Percentiles rank a stretch among this genome's conserved stretches.
These are phyloP conservation scores for Tribolium freemani DNA, from an alignment of 2,888 invertebrate species.

Conservation along the genomic window DNA sequence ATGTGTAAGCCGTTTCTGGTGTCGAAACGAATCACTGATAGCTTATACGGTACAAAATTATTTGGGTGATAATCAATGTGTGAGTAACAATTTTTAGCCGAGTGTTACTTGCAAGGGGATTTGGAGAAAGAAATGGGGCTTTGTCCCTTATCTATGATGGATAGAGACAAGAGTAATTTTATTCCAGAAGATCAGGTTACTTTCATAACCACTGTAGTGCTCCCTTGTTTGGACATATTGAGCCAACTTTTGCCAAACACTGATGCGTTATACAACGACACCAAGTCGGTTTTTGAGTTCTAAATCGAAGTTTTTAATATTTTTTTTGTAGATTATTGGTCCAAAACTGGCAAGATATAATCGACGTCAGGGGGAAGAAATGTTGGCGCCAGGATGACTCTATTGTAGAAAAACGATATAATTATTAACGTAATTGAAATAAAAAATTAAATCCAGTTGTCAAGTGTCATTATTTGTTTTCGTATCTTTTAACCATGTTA, in stretches of 20 bases:
- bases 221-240: constrained; percentile 73
- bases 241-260: constrained; percentile 72
- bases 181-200: constrained; percentile 77
- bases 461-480: neutral
- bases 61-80: constrained; percentile 55
- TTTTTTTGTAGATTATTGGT: constrained; percentile 63
- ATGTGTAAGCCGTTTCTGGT: constrained; percentile 73
- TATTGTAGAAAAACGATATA: constrained; percentile 45
- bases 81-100: neutral
- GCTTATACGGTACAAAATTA: constrained; percentile 66
- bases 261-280: constrained; percentile 68
- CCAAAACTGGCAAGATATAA: constrained; percentile 74
- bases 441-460: neutral
- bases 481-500: neutral
- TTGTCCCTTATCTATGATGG: constrained; percentile 76
- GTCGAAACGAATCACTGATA: constrained; percentile 70
- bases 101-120: constrained; percentile 60
- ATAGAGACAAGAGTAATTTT: constrained; percentile 71
- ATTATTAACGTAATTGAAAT: constrained; percentile 10
- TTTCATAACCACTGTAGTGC: constrained; percentile 73
- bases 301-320: neutral
- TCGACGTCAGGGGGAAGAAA: constrained; percentile 72
- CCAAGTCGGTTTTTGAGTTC: constrained; percentile 65
- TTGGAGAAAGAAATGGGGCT: constrained; percentile 73
- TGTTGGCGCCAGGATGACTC: constrained; percentile 73